A percentile compares a stretch with the other conserved stretches of the same genome.
These are phyloP conservation scores for Taphrorychus bicolor DNA, from an alignment of 2,888 invertebrate species.

Conservation along the genomic window DNA sequence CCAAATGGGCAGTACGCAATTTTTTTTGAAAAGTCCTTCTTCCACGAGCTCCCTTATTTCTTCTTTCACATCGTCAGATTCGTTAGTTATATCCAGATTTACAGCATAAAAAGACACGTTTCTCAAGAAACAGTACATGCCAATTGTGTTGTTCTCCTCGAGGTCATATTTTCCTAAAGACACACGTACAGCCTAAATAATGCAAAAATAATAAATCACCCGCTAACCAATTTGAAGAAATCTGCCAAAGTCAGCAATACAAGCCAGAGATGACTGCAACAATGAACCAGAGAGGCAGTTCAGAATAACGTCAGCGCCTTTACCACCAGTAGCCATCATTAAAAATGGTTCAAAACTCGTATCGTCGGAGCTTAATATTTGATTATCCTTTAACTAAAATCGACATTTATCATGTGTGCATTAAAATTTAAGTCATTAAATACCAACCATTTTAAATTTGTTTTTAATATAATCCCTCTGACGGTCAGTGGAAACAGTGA, in stretches of 20 bases:
- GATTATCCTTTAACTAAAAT: slow-evolving; percentile 51
- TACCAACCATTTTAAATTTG: slow-evolving; percentile 49
- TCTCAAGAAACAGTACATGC: slow-evolving; percentile 76
- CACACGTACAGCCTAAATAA: neutral
- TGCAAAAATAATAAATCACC: slow-evolving; percentile 1
- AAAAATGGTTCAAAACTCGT: slow-evolving; percentile 86
- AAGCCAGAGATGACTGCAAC: slow-evolving; percentile 72
- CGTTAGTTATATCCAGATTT: slow-evolving; percentile 71
- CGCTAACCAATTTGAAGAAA: slow-evolving; percentile 86
- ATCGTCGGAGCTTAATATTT: slow-evolving; percentile 59
- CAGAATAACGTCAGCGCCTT: slow-evolving; percentile 88
- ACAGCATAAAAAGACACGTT: slow-evolving; percentile 83
- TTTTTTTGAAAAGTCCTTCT: slow-evolving; percentile 67
- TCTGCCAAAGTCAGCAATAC: slow-evolving; percentile 68
- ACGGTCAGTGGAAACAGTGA: slow-evolving; percentile 66
- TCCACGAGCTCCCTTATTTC: slow-evolving; percentile 65
- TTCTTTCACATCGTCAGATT: slow-evolving; percentile 63
- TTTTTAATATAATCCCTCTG: slow-evolving; percentile 54
- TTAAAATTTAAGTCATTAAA: neutral
- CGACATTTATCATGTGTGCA: neutral
- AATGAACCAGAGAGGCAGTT: slow-evolving; percentile 93
- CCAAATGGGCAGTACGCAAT: slow-evolving; percentile 73
- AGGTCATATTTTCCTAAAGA: slow-evolving; percentile 71
- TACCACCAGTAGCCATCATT: slow-evolving; percentile 79
- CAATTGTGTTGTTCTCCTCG: slow-evolving; percentile 69